Base-by-base conservation (phyloP, 2,888 invertebrate species). In the Hecatera dysodea region DNA sequence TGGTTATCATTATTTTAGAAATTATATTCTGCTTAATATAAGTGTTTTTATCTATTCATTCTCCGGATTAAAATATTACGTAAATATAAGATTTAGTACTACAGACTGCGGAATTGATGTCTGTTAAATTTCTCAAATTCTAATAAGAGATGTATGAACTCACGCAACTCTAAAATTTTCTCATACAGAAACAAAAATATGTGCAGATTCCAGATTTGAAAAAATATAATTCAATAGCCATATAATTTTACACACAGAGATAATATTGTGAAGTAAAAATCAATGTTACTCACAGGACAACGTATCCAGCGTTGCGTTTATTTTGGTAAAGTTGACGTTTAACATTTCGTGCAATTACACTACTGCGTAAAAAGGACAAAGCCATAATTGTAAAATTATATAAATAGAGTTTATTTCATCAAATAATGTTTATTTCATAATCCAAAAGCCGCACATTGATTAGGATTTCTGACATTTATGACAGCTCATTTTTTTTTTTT, bases 301-400 rank as follows among this genome's bases (percentile, higher is more conserved):
- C 96, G 87, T 97, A 98, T 87, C 97, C 97, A 87, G 96, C 94
- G 86, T 96, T 95, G 75, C 96, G 97, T 96, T 95, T 97, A 78
- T 90, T 94, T 84, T 92, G 94, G 78, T 94, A 94, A 75, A 94
- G 90, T 63, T 94, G 94, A 68, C 90, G 90, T 87, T 92, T 93
- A 55, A 95, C 89, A 84, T 95, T 92, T 65, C 93, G 90, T 27
- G 92, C 89, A 78, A 96, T 80, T 52, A 93, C 84, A 80, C 91
- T 94, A 67, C 90, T 90, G 59, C 95, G 93, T 67, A 96, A 85
- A 88, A 96, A 94, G 36, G 94, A 94, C 85, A 95, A 91, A 84
- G 95, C 95, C 94, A 94, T 95, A 67, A 63, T 87, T 67, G 7
- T 62, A 73, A 65, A 61, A 68, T 65, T 61, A 72, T 66, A 63